Evolutionary conservation across 2,797 vertebrate genomes (phyloP), one percentile per base, ranked within the genome.

Genomic region (Poecilia velifera): DNA sequence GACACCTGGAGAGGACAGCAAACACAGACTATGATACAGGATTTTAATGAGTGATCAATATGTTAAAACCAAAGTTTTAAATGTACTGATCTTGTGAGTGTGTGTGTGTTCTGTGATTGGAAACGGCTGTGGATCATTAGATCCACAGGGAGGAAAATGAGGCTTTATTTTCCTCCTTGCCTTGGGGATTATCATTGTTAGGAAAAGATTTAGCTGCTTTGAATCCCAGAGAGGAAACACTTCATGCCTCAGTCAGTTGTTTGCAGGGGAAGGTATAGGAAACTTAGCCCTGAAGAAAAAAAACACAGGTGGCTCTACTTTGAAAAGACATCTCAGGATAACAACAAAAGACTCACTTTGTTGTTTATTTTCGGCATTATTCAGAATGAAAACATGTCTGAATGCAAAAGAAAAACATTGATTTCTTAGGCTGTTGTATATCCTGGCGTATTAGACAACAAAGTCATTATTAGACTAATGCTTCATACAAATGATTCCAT

Each of bases 1-100:
- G 98, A 99, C 95, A 99, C 98, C 98, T 99, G 86, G 62, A 76
- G 88, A 82, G 89, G 46, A 74, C 66, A 75, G 80, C 41, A 82
- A 55, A 57, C 3, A 59, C 3, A 78, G 20, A 74, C 71, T 57
- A 81, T 73, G 80, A 55, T 73, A 5, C 46, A 36, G 46, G 34
- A 43, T 41, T 84, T 76, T 80, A 43, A 39, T 16, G 0, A 20
- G 12, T n/a, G 57, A 14, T 20, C 82, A 46, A 81, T 70, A 73
- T 77, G 13, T 34, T 45, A 81, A 80, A 57, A 77, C 83, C 74
- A 62, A 5, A 82, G 18, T 4, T 20, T 41, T 36, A 70, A 34
- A 59, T 51, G 18, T 36, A 45, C 25, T 66, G 39, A 62, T 51
- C 41, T 79, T 49, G 28, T 64, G 73, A 51, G 51, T 2, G 51